Evolutionary conservation across 1,140 invertebrate species (phyloP).

Genomic region (Diuraphis noxia): DNA sequence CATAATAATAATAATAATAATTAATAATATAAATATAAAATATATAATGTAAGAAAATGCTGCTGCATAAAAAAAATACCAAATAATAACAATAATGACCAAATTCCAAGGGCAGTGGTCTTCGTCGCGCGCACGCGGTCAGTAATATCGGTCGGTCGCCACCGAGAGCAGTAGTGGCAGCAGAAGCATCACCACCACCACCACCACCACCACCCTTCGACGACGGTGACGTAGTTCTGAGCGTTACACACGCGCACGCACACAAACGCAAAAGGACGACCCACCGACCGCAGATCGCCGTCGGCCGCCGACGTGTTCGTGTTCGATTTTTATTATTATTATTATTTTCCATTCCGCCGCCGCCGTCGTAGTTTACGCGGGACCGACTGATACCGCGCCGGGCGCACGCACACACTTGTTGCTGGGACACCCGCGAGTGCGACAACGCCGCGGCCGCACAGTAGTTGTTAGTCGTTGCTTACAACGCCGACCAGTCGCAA

Average conservation of each 20-base stretch:
- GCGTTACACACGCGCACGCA: background rate
- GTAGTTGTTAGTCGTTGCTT: constrained; percentile 28
- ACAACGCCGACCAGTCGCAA: constrained; percentile 24
- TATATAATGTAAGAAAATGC: background rate
- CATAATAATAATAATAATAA: background rate
- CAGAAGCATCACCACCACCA: background rate
- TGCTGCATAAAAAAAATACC: background rate
- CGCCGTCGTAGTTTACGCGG: constrained; percentile 1
- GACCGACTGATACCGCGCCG: background rate
- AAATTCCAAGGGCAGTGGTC: background rate
- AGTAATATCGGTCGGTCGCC: background rate
- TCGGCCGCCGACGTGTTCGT: constrained; percentile 36
- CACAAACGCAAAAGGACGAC: background rate
- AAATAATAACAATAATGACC: background rate
- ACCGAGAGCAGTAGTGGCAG: background rate
- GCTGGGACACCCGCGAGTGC: constrained; percentile 20
- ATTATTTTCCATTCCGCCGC: background rate
- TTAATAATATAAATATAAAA: too few relatives aligned
- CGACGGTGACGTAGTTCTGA: background rate
- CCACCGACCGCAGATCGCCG: constrained; percentile 22
- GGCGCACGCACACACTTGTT: constrained; percentile 29
- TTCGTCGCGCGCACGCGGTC: background rate
- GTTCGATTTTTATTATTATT: constrained; percentile 6
- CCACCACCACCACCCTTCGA: background rate
- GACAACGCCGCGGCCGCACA: background rate